Base-by-base conservation (phyloP, 2,888 invertebrate species). In the Cistogaster globosa region DNA sequence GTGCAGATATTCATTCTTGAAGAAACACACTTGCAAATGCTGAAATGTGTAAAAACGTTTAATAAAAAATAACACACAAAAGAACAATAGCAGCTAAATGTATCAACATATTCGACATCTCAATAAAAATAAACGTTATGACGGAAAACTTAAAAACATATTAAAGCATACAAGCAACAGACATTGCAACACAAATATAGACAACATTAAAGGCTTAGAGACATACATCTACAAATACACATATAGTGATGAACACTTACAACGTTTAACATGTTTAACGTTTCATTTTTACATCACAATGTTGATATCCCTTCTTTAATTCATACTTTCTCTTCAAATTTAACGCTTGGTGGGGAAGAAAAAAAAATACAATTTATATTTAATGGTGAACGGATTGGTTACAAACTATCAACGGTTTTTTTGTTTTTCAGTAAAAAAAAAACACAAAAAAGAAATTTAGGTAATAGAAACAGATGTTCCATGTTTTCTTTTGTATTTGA, bases 61-160 rank as follows among this genome's bases (percentile, higher is more conserved):
- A 57, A 32, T 8, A 26, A n/a, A 36, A 63, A 51, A 48, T 22
- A 57, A 26, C 20, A 48, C 14, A 18, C 12, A 67, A 51, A 32
- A 26, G 26, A 14, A 22, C 12, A 65, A 20, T 36, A 65, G 18
- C 53, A 69, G 57, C 22, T 6, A 51, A n/a, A 51, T 57, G 14
- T 67, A 16, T 67, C 58, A 69, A 65, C 76, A 85, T 71, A 83
- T 89, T 89, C 90, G 89, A 90, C 90, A 92, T 89, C 91, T 91
- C 91, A 91, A 91, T 92, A 91, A 91, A 68, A 91, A 90, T 91
- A 88, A 91, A 90, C 89, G 91, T 91, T 92, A 90, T 91, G 90
- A 88, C 88, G 87, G 87, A 87, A 88, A 89, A 87, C 69, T 75
- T 38, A 38, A 1, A 42, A 26, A 67, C 74, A 18, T 2, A 53